Conservation (phyloP, 2,113 vertebrate species). For the Agelaius tricolor region DNA sequence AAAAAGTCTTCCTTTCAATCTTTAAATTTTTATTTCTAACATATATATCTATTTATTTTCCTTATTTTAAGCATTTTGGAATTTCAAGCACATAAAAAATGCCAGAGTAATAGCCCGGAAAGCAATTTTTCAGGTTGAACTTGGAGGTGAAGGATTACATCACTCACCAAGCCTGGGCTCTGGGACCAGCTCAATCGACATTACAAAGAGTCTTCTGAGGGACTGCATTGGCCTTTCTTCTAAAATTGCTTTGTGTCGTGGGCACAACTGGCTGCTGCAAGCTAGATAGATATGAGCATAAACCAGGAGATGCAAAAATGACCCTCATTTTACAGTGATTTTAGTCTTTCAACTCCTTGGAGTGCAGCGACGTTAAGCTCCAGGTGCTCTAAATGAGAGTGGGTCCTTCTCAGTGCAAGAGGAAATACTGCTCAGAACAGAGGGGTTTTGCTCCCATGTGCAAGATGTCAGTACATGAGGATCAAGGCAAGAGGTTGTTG, state of each 20-base stretch:
- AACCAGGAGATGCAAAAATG: not conserved
- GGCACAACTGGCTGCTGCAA: not conserved
- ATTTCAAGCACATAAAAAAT: conserved; percentile 23
- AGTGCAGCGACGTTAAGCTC: fast-evolving
- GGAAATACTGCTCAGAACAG: not conserved
- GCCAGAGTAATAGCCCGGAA: conserved; percentile 10
- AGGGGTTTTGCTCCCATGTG: not conserved
- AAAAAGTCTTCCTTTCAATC: not conserved
- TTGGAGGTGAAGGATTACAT: conserved; percentile 18
- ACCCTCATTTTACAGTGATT: not conserved
- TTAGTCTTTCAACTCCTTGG: not conserved
- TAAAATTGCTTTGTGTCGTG: not conserved
- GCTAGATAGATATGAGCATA: not conserved
- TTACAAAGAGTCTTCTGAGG: not conserved
- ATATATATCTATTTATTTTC: not conserved
- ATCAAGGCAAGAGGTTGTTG: not conserved
- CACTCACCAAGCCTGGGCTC: conserved; percentile 16
- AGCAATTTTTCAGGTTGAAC: conserved; percentile 50
- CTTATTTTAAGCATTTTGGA: conserved; percentile 22
- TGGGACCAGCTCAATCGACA: not conserved
- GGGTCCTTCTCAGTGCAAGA: not conserved
- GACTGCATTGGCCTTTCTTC: not conserved
- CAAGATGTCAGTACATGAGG: not conserved
- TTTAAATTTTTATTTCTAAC: not conserved
- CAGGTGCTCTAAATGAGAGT: not conserved